A percentile compares a stretch with the other conserved stretches of the same genome.
Conservation (phyloP, 2,797 vertebrate species). For the Hypotaenidia okinawae region DNA sequence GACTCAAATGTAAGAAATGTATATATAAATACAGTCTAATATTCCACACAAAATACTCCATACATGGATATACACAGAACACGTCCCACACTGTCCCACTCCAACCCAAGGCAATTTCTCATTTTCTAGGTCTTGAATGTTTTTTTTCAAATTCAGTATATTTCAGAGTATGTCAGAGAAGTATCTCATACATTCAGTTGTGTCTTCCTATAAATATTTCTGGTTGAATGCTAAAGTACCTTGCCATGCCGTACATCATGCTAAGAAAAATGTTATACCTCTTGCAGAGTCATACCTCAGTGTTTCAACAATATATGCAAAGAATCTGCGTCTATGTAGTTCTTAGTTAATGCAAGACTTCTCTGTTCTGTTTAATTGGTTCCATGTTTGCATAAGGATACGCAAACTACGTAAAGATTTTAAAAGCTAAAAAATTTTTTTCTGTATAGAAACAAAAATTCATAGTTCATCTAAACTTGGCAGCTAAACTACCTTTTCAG, state of each 20-base stretch:
- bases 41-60: neutral
- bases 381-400: neutral
- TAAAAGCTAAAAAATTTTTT: neutral
- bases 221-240: neutral
- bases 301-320: neutral
- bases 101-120: neutral
- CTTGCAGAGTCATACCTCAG: neutral
- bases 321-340: neutral
- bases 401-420: neutral
- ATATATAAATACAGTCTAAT: neutral
- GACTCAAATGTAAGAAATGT: neutral
- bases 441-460: neutral
- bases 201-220: neutral
- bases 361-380: neutral
- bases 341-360: neutral
- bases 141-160: neutral
- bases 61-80: neutral
- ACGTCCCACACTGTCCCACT: too few relatives aligned
- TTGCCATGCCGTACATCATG: neutral
- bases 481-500: neutral
- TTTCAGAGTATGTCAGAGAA: neutral
- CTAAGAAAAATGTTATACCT: neutral
- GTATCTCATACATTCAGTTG: neutral
- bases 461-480: neutral
- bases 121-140: neutral